Conservation (phyloP, 1,140 invertebrate species). For the Hylaeus anthracinus region DNA sequence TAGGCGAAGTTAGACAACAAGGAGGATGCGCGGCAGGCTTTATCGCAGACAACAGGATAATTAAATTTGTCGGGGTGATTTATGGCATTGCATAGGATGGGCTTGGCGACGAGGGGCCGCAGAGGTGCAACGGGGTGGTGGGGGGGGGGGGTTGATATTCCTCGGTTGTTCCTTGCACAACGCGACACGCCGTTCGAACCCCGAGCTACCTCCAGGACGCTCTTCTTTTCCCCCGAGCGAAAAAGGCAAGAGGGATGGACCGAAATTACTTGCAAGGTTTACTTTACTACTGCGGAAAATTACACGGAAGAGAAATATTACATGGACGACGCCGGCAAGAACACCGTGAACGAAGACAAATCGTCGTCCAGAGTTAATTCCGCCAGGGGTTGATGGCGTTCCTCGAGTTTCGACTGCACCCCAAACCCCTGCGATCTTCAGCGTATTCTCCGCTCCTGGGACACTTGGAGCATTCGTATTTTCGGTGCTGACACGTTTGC, state of each 20-base stretch:
- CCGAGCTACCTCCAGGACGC: neutral
- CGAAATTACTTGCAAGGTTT: constrained; percentile 40
- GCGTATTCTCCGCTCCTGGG: too few species aligned
- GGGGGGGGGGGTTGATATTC: constrained; percentile 44
- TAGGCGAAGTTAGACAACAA: constrained; percentile 72
- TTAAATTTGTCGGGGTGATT: constrained; percentile 83
- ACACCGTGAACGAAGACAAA: neutral
- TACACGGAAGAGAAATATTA: constrained; percentile 21
- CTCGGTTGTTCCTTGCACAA: constrained; percentile 51
- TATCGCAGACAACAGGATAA: constrained; percentile 83
- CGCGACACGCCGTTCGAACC: constrained; percentile 37
- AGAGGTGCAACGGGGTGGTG: neutral
- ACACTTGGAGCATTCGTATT: neutral
- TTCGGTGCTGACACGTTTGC: constrained; percentile 12
- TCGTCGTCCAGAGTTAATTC: neutral
- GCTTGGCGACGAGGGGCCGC: constrained; percentile 9
- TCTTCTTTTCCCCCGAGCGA: constrained; percentile 5
- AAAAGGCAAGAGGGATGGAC: constrained; percentile 31
- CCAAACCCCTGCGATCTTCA: too few species aligned
- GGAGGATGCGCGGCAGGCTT: constrained; percentile 74
- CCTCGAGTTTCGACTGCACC: neutral
- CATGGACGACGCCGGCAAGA: neutral
- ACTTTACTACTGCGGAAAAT: constrained; percentile 33
- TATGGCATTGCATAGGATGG: constrained; percentile 72
- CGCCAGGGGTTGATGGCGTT: neutral